Evolutionary conservation across 1,140 invertebrate genomes (phyloP).

Genomic region (Pararge aegeria): DNA sequence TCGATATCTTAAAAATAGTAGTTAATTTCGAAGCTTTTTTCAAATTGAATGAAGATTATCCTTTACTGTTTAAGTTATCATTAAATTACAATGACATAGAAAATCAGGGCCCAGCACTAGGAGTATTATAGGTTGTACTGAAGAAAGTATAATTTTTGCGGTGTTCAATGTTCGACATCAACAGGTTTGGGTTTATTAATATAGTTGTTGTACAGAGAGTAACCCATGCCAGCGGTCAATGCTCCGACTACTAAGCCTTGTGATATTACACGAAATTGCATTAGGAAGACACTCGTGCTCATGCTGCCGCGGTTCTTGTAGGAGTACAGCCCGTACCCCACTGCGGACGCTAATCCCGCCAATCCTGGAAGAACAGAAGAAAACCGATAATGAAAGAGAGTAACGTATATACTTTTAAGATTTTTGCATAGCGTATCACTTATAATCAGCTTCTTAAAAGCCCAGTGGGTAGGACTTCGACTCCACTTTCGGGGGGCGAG

Average conservation of each 20-base stretch:
- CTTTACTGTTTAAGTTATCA: too few relatives aligned
- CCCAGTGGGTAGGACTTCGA: too few relatives aligned
- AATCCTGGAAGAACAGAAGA: conserved; percentile 82
- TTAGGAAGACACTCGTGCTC: conserved; percentile 90
- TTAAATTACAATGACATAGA: too few relatives aligned
- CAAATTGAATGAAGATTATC: too few relatives aligned
- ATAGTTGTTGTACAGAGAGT: conserved; percentile 50
- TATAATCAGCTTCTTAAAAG: too few relatives aligned
- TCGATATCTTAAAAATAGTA: too few relatives aligned
- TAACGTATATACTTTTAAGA: not conserved
- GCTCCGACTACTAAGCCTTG: conserved; percentile 89
- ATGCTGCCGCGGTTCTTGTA: conserved; percentile 86
- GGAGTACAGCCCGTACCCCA: conserved; percentile 85
- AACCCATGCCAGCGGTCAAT: conserved; percentile 84
- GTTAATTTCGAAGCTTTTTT: too few relatives aligned
- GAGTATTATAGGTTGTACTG: too few relatives aligned
- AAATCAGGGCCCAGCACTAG: too few relatives aligned
- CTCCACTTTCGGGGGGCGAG: too few relatives aligned
- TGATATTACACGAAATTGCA: conserved; percentile 91
- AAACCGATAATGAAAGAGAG: not conserved
- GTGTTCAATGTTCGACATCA: not conserved
- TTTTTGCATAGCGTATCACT: too few relatives aligned
- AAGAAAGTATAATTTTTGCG: not conserved
- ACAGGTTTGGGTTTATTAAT: not conserved
- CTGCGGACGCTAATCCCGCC: conserved; percentile 82